Conservation (phyloP, 2,113 vertebrate genomes). For the Alethe castanea region DNA sequence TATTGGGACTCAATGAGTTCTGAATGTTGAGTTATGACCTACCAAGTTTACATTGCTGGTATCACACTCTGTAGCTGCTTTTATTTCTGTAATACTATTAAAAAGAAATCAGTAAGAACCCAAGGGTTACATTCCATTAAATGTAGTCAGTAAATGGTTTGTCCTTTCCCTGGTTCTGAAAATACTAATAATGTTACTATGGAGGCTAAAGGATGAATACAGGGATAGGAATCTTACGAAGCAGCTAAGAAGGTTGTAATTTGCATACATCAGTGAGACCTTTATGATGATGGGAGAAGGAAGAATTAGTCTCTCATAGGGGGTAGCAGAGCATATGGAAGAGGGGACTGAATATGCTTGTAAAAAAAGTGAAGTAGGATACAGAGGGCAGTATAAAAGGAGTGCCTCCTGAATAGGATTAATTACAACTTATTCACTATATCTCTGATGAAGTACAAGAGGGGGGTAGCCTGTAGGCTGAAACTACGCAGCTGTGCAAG, state of each 20-base stretch:
- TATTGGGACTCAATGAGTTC: neutral
- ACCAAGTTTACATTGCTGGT: neutral
- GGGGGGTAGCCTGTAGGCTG: neutral
- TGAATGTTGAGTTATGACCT: neutral
- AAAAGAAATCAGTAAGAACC: neutral
- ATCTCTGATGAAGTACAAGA: neutral
- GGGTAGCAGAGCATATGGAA: slow-evolving; percentile 18
- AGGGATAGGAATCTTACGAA: neutral
- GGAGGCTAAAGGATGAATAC: slow-evolving; percentile 5
- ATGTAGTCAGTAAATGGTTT: neutral
- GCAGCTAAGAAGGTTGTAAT: neutral
- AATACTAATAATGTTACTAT: neutral
- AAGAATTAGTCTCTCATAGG: neutral
- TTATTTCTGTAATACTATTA: neutral
- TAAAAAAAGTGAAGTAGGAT: neutral
- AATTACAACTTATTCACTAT: neutral
- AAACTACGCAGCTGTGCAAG: neutral
- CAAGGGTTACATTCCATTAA: neutral
- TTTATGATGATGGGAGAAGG: neutral
- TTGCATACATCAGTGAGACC: slow-evolving; percentile 40
- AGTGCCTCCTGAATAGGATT: slow-evolving; percentile 9
- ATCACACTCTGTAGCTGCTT: neutral
- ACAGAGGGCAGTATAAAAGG: neutral
- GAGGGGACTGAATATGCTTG: neutral
- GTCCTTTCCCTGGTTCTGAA: slow-evolving; percentile 11